These are phyloP conservation scores for Aphelinus certus DNA, from an alignment of 1,140 invertebrate genomes.

Conservation along the genomic window DNA sequence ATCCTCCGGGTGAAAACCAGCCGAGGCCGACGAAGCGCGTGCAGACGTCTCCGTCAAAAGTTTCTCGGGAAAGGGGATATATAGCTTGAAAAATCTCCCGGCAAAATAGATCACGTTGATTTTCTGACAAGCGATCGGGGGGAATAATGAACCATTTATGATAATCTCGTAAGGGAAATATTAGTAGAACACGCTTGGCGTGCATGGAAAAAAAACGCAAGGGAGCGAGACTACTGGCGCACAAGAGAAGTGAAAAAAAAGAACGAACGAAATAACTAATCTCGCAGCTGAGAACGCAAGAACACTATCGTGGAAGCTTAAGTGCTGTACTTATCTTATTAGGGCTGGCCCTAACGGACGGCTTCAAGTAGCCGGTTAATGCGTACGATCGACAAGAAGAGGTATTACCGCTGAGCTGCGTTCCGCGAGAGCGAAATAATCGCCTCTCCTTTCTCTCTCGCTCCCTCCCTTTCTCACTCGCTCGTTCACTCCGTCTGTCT, in stretches of 20 bases:
- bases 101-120: no score
- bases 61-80: no score
- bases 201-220: neutral
- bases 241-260: neutral
- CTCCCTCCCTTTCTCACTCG: neutral
- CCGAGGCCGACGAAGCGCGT: no score
- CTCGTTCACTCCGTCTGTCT: no score
- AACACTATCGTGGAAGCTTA: constrained; percentile 27
- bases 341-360: constrained; percentile 25
- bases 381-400: constrained; percentile 28
- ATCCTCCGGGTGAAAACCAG: no score
- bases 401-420: neutral
- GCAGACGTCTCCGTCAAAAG: no score
- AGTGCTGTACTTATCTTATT: constrained; percentile 41
- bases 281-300: constrained; percentile 19
- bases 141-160: no score
- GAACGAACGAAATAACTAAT: constrained; percentile 8
- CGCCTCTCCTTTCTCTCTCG: neutral
- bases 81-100: no score
- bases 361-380: constrained; percentile 31
- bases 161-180: no score
- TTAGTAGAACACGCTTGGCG: no score
- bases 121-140: no score
- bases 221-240: neutral
- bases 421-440: no score